Percentiles rank a stretch among this genome's conserved stretches.
Conservation (phyloP, 2,888 invertebrate genomes). For the Microctonus aethiopoides region DNA sequence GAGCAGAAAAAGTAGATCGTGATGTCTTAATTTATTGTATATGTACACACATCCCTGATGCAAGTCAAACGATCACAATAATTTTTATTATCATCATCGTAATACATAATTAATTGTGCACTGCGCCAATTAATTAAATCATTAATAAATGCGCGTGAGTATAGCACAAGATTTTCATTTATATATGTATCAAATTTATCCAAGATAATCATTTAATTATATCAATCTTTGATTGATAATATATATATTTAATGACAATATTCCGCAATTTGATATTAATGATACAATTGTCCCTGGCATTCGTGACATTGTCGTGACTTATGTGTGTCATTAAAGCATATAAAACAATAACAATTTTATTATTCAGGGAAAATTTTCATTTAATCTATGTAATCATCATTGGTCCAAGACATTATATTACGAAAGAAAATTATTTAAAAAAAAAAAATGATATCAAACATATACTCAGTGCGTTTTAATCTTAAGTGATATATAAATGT, state of each 20-base stretch:
- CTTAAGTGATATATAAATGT: no score
- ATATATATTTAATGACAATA: neutral
- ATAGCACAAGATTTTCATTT: neutral
- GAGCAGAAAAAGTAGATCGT: neutral
- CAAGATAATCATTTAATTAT: neutral
- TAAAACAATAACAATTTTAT: neutral
- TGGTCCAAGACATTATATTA: no score
- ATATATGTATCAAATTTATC: neutral
- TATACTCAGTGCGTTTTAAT: no score
- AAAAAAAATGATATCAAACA: no score
- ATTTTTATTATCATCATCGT: neutral
- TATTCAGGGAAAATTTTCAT: neutral
- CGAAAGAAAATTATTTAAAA: no score
- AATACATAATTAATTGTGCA: neutral
- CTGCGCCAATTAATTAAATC: neutral
- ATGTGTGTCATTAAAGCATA: neutral
- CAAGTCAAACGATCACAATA: neutral
- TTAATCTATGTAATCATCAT: no score
- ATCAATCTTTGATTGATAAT: neutral
- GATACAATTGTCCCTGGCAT: neutral
- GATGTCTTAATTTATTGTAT: neutral
- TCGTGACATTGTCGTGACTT: neutral
- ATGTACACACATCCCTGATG: neutral
- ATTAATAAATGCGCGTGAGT: neutral
- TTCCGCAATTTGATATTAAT: neutral